Base-by-base conservation (phyloP, 2,797 vertebrate genomes). In the Melanotaenia pygmaea region DNA sequence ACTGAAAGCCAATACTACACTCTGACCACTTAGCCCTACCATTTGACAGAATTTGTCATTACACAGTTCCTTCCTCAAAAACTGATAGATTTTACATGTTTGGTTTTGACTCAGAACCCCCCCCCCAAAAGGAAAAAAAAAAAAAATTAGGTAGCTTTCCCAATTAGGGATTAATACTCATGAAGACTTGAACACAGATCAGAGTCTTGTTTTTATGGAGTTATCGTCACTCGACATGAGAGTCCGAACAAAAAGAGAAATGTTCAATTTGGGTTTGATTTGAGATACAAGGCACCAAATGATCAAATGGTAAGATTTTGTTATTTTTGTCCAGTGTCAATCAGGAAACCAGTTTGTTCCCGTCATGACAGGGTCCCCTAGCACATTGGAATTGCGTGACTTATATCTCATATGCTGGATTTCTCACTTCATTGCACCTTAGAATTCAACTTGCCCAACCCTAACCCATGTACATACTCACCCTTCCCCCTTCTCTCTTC, bases 1-100 rank as follows among this genome's bases (percentile, higher is more conserved):
- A 91, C 80, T 91, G 93, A 93, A 94, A 94, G 86, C 83, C 88
- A 89, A 93, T 89, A 87, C 93, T 70, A 77, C 71, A 81, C 81
- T 80, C 79, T 4, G 30, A 80, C 84, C 88, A 91, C 88, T 92
- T 91, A 89, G 86, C 70, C 63, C 54, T 75, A 77, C 63, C 65
- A 24, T 85, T 80, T 87, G 89, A 87, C 79, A 83, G 80, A 73
- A 82, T 86, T 74, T 84, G 80, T 87, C 84, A 80, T 77, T 79
- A 65, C 74, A 77, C 65, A 71, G 61, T 83, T 82, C 63, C 58
- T 72, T 65, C 61, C 74, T 70, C 75, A 70, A 84, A 87, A 81
- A 69, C n/a, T 0, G 47, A 72, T 59, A 61, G 63, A 56, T 82
- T 77, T 80, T 45, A 57, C 60, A 62, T 61, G 51, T 78, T 81